A percentile compares a stretch with the other conserved stretches of the same genome.
These are phyloP conservation scores for Catonia carolina DNA, from an alignment of 2,888 invertebrate species.

Conservation along the genomic window DNA sequence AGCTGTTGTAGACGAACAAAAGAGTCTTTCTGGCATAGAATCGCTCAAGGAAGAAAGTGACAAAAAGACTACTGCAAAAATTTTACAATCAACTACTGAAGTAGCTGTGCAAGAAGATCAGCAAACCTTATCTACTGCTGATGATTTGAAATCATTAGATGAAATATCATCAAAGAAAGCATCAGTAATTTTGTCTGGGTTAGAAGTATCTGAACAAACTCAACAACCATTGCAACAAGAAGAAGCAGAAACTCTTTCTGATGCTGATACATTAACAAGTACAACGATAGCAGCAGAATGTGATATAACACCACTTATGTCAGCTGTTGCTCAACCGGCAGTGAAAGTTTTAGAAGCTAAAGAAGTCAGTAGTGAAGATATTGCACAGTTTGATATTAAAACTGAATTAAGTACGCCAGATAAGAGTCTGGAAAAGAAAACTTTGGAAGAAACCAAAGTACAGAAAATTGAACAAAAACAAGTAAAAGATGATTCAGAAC, in stretches of 20 bases:
- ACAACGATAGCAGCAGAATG: not conserved
- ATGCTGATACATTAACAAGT: constrained; percentile 23
- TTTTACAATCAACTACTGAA: not conserved
- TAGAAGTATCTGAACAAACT: constrained; percentile 14
- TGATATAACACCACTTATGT: not conserved
- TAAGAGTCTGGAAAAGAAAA: not conserved
- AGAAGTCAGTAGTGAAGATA: not conserved
- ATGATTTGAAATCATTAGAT: constrained; percentile 3
- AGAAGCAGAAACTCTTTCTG: constrained; percentile 27
- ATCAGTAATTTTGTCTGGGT: constrained; percentile 1
- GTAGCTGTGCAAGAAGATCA: constrained; percentile 11
- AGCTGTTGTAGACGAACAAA: not conserved
- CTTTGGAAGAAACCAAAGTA: not conserved
- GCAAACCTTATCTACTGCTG: constrained; percentile 8
- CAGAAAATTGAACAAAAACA: not conserved
- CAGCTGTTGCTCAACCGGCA: not conserved
- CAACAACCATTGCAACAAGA: constrained; percentile 24
- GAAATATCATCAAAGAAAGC: constrained; percentile 1
- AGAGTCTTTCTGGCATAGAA: not conserved
- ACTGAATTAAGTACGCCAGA: not conserved
- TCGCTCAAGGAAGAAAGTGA: not conserved
- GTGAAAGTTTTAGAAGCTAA: constrained; percentile 1
- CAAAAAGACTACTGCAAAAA: not conserved
- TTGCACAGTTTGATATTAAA: not conserved
- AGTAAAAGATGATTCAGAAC: not conserved